Percentiles rank a stretch among this genome's conserved stretches.
phyloP scores from a whole-genome alignment of 2,888 invertebrate genomes.

The Perizoma flavofasciatum region DNA sequence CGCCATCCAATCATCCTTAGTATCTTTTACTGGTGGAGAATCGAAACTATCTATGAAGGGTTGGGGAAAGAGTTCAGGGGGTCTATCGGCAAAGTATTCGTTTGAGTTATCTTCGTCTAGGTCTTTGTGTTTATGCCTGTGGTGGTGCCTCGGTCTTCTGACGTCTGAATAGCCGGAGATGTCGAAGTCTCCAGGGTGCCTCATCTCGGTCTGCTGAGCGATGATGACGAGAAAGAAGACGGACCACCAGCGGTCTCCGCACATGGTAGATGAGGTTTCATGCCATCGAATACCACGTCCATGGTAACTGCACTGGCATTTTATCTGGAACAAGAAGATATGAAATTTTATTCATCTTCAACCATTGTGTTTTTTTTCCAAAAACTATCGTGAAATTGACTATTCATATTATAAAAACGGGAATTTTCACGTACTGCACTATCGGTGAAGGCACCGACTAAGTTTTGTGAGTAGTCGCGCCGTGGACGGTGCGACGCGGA shows the following conservation, averaged over 20 bases:
- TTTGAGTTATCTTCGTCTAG: conserved; percentile 42
- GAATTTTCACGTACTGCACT: too few relatives aligned
- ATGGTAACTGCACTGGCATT: conserved; percentile 56
- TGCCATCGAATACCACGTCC: conserved; percentile 64
- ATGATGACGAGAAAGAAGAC: conserved; percentile 62
- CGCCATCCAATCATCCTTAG: conserved; percentile 67
- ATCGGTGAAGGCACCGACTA: too few relatives aligned
- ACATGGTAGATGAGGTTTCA: conserved; percentile 68
- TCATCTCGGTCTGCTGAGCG: conserved; percentile 65
- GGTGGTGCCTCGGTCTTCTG: conserved; percentile 56
- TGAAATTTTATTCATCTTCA: neutral
- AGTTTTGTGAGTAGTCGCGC: too few relatives aligned
- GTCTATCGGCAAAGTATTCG: conserved; percentile 42
- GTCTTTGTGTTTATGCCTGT: conserved; percentile 69
- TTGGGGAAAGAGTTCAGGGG: conserved; percentile 49
- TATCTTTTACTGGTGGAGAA: conserved; percentile 49
- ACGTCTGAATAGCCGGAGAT: conserved; percentile 35
- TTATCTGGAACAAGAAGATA: conserved; percentile 63
- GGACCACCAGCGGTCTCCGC: conserved; percentile 64
- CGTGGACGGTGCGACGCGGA: too few relatives aligned
- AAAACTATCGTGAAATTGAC: too few relatives aligned
- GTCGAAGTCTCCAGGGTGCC: conserved; percentile 48
- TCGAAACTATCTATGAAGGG: conserved; percentile 53
- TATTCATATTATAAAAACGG: too few relatives aligned
- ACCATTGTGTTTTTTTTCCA: too few relatives aligned